A percentile compares a stretch with the other conserved stretches of the same genome.
Evolutionary conservation across 2,113 vertebrate genomes (phyloP).

Genomic region (Eleginops maclovinus): DNA sequence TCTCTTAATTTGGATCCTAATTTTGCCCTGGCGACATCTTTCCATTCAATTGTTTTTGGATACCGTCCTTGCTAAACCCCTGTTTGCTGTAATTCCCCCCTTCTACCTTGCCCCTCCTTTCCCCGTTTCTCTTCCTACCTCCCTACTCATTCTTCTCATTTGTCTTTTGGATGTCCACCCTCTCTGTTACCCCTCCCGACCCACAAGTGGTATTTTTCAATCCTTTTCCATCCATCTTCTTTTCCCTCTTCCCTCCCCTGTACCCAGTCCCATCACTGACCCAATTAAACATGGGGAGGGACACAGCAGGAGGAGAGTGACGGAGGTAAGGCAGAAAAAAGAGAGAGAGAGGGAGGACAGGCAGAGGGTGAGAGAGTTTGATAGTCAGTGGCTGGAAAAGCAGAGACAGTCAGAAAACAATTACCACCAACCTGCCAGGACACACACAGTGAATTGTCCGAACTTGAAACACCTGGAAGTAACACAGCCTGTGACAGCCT

Average conservation of each 20-base stretch:
- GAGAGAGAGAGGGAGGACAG: slow-evolving; percentile 59
- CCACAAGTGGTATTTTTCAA: slow-evolving; percentile 46
- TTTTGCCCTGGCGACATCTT: slow-evolving; percentile 1
- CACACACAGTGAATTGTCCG: slow-evolving; percentile 51
- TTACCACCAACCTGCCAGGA: slow-evolving; percentile 57
- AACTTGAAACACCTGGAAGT: slow-evolving; percentile 72
- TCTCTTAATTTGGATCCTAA: slow-evolving; percentile 25
- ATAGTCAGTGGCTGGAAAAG: slow-evolving; percentile 59
- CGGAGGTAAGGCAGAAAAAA: slow-evolving; percentile 52
- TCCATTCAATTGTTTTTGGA: slow-evolving; percentile 17
- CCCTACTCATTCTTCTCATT: slow-evolving; percentile 24
- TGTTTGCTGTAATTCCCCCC: slow-evolving; percentile 3
- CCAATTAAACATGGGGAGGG: slow-evolving; percentile 80
- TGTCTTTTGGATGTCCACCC: slow-evolving; percentile 6
- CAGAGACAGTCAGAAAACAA: slow-evolving; percentile 61
- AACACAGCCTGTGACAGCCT: slow-evolving; percentile 71
- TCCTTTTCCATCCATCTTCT: slow-evolving; percentile 30
- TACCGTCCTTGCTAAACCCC: slow-evolving; percentile 17
- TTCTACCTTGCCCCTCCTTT: slow-evolving; percentile 34
- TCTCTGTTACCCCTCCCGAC: slow-evolving; percentile 27
- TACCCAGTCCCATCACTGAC: slow-evolving; percentile 77
- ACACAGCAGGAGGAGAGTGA: slow-evolving; percentile 61
- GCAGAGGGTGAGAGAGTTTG: slow-evolving; percentile 60
- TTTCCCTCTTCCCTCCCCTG: slow-evolving; percentile 48
- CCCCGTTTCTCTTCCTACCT: background rate